A percentile compares a stretch with the other conserved stretches of the same genome.
Conservation (phyloP, 2,888 invertebrate genomes). For the Agonum fuliginosum region DNA sequence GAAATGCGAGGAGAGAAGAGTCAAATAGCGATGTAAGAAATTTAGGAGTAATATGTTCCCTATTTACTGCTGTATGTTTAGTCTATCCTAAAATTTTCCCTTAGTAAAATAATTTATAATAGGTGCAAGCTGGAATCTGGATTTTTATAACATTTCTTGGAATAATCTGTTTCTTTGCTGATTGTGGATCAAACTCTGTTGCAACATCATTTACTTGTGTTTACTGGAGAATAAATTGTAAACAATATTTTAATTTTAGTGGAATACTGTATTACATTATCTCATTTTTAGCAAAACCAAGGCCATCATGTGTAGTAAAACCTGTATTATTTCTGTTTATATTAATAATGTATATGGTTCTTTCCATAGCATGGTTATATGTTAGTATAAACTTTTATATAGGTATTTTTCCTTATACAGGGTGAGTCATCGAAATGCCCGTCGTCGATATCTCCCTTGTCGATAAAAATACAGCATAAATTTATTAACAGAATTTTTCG, state of each 20-base stretch:
- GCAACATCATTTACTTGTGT: not conserved
- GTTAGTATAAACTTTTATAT: not conserved
- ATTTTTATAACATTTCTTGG: not conserved
- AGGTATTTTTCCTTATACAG: not conserved
- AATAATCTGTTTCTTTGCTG: not conserved
- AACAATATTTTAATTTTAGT: not conserved
- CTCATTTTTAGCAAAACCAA: not conserved
- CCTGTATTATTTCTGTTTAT: not conserved
- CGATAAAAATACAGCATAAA: no score
- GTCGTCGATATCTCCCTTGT: no score
- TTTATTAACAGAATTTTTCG: no score
- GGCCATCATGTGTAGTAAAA: not conserved
- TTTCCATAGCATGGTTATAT: not conserved
- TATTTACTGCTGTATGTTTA: not conserved
- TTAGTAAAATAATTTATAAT: not conserved
- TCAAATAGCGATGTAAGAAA: not conserved
- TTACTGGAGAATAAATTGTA: not conserved
- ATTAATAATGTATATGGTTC: not conserved
- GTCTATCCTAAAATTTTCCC: not conserved
- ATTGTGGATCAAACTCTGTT: not conserved
- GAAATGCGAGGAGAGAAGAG: not conserved
- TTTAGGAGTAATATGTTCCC: slow-evolving; percentile 5
- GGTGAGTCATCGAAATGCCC: no score
- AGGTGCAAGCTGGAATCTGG: slow-evolving; percentile 9
- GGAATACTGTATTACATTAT: not conserved